Evolutionary conservation across 2,797 vertebrate genomes (phyloP), one percentile per base, ranked within the genome.

Genomic region (Chelmon rostratus): DNA sequence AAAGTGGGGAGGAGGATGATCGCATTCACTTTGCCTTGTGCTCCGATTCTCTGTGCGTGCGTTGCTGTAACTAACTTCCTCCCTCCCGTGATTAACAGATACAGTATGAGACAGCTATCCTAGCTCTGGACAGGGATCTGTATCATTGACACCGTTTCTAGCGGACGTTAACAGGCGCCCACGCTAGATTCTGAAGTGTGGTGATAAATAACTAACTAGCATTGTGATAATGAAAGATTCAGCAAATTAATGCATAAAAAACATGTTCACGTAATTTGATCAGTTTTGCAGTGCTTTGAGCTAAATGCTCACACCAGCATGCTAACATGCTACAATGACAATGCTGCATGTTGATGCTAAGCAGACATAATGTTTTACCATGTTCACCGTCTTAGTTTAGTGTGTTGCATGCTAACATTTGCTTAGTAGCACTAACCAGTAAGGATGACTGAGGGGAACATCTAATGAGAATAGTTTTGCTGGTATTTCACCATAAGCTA

Each of bases 1-100:
- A 83, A 89, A 91, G 83, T 83, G 75, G 53, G 64, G 46, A 81
- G 61, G 76, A 77, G 78, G 86, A 77, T 62, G 83, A 86, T 83
- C 50, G 1, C 73, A 70, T 82, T 86, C 58, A 70, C 66, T 86
- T 82, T 83, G 58, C 46, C 44, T 57, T 65, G 47, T 77, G 71
- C 67, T 73, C 74, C 46, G 25, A 71, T 78, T 82, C 49, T 31
- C 68, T 57, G 63, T 57, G 68, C 54, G 69, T 58, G 50, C 61
- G 46, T 42, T 49, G 23, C n/a, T 63, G 62, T 31, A 23, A 66
- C 56, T 77, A 66, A 31, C 65, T 66, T 69, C 59, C 47, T 71
- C 33, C 76, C 49, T 72, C 12, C 49, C 10, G 37, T 70, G 57
- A 68, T 73, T 70, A 82, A 76, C 64, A 73, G 38, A 23, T 83